Evolutionary conservation across 2,797 vertebrate species (phyloP).

Genomic region (Orestias chungarensis): DNA sequence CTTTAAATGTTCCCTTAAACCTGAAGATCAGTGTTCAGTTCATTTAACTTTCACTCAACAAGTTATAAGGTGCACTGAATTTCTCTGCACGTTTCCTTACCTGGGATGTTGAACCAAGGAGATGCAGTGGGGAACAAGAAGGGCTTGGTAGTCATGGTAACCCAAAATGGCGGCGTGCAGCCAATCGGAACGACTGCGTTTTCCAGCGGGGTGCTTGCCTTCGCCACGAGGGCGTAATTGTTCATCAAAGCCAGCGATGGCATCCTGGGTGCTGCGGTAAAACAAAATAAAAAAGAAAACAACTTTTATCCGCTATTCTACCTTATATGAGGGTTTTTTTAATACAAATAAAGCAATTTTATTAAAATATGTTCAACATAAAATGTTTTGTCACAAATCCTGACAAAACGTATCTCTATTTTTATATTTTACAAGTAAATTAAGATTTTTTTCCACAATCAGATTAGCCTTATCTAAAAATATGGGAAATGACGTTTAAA

Average conservation of each 20-base stretch:
- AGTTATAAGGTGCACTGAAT: neutral
- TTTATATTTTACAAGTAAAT: no score
- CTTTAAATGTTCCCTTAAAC: no score
- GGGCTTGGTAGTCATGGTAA: conserved; percentile 40
- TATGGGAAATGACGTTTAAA: no score
- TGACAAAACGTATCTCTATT: no score
- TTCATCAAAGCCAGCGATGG: neutral
- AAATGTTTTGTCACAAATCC: no score
- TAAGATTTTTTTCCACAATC: no score
- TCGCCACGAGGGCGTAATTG: rapidly evolving
- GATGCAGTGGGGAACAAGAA: conserved; percentile 42
- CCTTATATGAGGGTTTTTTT: no score
- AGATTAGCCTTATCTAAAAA: no score
- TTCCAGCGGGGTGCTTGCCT: rapidly evolving
- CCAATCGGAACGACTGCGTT: neutral
- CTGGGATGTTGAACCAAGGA: conserved; percentile 60
- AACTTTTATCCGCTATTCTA: no score
- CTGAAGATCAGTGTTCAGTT: neutral
- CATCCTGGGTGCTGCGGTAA: conserved; percentile 18
- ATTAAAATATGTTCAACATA: no score
- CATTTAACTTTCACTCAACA: neutral
- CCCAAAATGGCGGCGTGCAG: conserved; percentile 30
- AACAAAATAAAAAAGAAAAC: neutral
- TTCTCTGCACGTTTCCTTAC: conserved; percentile 20
- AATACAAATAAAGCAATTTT: no score